A percentile compares a stretch with the other conserved stretches of the same genome.
Conservation (phyloP, 2,888 invertebrate species). For the Endomychus coccineus region DNA sequence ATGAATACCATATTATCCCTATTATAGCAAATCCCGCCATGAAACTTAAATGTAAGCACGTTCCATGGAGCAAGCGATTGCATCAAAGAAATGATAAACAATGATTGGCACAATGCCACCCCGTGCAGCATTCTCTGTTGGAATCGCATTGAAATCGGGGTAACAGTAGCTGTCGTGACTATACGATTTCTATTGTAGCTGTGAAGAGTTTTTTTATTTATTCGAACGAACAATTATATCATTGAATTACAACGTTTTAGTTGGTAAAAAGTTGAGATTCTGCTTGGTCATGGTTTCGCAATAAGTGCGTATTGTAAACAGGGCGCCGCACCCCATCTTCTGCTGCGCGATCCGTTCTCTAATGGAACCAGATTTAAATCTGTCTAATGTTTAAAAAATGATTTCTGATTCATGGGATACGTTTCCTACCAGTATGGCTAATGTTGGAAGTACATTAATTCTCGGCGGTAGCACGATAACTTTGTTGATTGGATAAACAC, state of each 20-base stretch:
- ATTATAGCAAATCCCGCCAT: too few relatives aligned
- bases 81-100: too few relatives aligned
- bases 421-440: too few relatives aligned
- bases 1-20: too few relatives aligned
- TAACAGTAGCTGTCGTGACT: conserved; percentile 35
- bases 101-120: conserved; percentile 13
- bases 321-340: conserved; percentile 31
- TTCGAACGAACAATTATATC: conserved; percentile 43
- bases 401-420: conserved; percentile 18
- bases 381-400: conserved; percentile 34
- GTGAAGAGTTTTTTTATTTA: conserved; percentile 36
- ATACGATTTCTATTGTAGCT: conserved; percentile 35
- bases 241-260: conserved; percentile 42
- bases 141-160: conserved; percentile 15
- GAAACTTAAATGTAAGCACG: too few relatives aligned
- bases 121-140: conserved; percentile 12
- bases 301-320: conserved; percentile 38
- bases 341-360: conserved; percentile 27
- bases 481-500: too few relatives aligned
- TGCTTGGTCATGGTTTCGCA: conserved; percentile 39
- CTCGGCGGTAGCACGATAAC: too few relatives aligned
- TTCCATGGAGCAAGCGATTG: too few relatives aligned
- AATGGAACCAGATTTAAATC: conserved; percentile 33
- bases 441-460: too few relatives aligned
- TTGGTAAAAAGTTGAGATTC: conserved; percentile 37